Evolutionary conservation across 2,888 invertebrate genomes (phyloP), one percentile per base, ranked within the genome.

Genomic region (Dolichopus griseipennis): DNA sequence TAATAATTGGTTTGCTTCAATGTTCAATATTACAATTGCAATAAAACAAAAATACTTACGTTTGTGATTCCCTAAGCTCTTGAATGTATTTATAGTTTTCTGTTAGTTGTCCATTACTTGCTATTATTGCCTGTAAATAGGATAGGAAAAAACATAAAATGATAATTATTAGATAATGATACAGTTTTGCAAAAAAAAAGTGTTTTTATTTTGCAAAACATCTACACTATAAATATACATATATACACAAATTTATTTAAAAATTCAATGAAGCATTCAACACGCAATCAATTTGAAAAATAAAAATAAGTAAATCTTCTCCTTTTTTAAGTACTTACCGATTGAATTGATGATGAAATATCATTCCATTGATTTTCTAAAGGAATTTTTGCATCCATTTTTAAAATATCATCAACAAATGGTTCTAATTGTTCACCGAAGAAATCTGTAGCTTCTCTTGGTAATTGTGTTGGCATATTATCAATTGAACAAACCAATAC

Each of bases 401-500:
- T 86, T 75, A 95, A 85, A 75, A 99, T 96, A 73, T 98, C 95
- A 68, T 88, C 84, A 0, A 94, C 87, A 77, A 93, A 95, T 0
- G 99, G 98, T 71, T 88, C 86, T 37, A 99, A 83, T 0, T 97
- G 84, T 74, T 95, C 93, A 0, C 99, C 99, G 79, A 99, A 99
- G 81, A 96, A 94, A 77, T 98, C 97, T 0, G 99, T 99, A 3
- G 98, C 90, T 79, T 99, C 99, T 64, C 93, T 85, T 0, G 99
- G 99, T 71, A 99, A 84, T 80, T 99, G 99, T 0, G 99, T 99
- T 0, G 99, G 99, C 99, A 99, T 99, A 82, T 99, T 99, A 82
- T 99, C 99, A 73, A 99, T 99, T 20, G 97, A 97, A 78, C 99
- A 99, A n/a, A 99, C 97, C 67, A 99, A 83, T 1, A 99, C 97